Evolutionary conservation across 2,113 vertebrate genomes (phyloP).

Genomic region (Cephalophus harveyi): DNA sequence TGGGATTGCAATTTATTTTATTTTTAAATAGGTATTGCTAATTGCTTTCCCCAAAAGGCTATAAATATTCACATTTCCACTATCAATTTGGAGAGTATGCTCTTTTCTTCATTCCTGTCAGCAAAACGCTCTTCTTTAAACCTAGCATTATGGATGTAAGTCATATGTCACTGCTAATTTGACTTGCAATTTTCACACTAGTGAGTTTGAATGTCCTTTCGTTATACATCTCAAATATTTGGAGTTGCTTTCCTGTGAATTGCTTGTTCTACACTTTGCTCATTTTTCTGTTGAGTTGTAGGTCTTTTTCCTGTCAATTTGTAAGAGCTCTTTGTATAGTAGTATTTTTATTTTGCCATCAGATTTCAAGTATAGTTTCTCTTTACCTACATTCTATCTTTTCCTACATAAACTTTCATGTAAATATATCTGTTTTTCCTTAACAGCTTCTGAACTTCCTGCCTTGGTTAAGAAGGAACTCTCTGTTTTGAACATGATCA

Average conservation of each 20-base stretch:
- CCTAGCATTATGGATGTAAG: neutral
- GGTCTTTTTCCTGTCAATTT: neutral
- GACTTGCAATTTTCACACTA: neutral
- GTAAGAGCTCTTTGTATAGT: neutral
- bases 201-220: neutral
- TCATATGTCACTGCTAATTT: neutral
- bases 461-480: neutral
- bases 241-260: neutral
- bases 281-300: neutral
- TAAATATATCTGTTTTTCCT: neutral
- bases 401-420: neutral
- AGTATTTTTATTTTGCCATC: neutral
- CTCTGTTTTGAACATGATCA: neutral
- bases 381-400: neutral
- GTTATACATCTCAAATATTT: neutral
- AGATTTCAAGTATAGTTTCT: neutral
- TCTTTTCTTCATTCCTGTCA: neutral
- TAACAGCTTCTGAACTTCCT: neutral
- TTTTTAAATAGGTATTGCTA: neutral
- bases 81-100: neutral
- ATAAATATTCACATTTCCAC: neutral
- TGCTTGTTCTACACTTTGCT: neutral
- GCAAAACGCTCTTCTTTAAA: neutral
- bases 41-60: neutral
- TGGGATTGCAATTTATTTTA: neutral